Evolutionary conservation across 2,113 vertebrate species (phyloP), one percentile per base, ranked within the genome.

Genomic region (Piliocolobus tephrosceles): DNA sequence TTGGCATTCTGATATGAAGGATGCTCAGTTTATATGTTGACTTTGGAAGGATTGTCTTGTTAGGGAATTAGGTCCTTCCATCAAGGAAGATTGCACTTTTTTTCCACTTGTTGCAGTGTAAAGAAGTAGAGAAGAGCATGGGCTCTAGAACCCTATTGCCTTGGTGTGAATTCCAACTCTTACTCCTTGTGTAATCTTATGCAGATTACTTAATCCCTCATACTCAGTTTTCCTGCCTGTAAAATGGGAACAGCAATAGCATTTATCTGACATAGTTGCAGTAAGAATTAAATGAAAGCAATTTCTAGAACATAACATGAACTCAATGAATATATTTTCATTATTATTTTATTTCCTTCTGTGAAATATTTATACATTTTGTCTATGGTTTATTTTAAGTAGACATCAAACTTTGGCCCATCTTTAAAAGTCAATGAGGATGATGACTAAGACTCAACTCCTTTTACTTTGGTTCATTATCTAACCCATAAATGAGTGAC

Each of bases 291-390:
- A 91, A 75, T 23, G 73, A 75, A 35, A 79, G 12, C 25, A 50
- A 38, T 64, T 78, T n/a, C 76, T 40, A 25, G 57, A 78, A 38
- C 6, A 79, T 32, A 35, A 32, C 25, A 32, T n/a, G 32, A 89
- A 55, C 18, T 66, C n/a, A 32, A 22, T 47, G 32, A n/a, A n/a
- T 20, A 73, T 75, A 6, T 57, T 68, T n/a, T 45, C 40, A 83
- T 76, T 72, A 58, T 76, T 85, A 50, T 76, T 93, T 80, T 66
- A 47, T 78, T 92, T 76, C 40, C 52, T 82, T 61, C 35, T n/a
- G 12, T 66, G 35, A 73, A 27, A 57, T 61, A 79, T 57, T 45
- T n/a, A 47, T 45, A 30, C n/a, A 52, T 43, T 43, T 73, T 52
- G 35, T 17, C 70, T n/a, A 5, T 58, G 23, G 32, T 83, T 76